phyloP scores from a whole-genome alignment of 2,797 vertebrate genomes.

The Fistularia tabacaria region DNA sequence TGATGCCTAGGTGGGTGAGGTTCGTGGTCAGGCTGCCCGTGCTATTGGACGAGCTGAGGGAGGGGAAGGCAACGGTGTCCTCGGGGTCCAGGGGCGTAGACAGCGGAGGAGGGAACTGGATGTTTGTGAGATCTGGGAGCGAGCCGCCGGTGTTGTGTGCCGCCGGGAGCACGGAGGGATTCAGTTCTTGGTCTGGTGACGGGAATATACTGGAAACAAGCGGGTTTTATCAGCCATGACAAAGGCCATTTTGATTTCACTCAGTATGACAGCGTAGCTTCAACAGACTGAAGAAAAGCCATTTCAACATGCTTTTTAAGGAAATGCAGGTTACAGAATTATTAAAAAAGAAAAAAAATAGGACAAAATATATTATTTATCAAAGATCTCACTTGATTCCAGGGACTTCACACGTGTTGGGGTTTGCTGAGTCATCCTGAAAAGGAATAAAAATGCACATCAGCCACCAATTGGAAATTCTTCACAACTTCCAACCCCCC shows the following conservation, averaged over 20 bases:
- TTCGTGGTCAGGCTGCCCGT: slow-evolving; percentile 90
- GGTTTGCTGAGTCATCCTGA: slow-evolving; percentile 84
- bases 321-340: too few relatives aligned
- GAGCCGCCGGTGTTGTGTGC: slow-evolving; percentile 94
- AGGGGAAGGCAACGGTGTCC: slow-evolving; percentile 84
- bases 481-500: slow-evolving; percentile 11
- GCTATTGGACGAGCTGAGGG: slow-evolving; percentile 85
- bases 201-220: slow-evolving; percentile 86
- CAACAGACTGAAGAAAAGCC: too few relatives aligned
- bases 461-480: slow-evolving; percentile 8
- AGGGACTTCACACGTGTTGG: slow-evolving; percentile 94
- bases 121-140: slow-evolving; percentile 95
- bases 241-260: not conserved
- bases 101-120: slow-evolving; percentile 97
- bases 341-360: too few relatives aligned
- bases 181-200: slow-evolving; percentile 91
- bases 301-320: too few relatives aligned
- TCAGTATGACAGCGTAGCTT: too few relatives aligned
- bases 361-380: too few relatives aligned
- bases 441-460: slow-evolving; percentile 24
- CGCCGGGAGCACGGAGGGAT: slow-evolving; percentile 83
- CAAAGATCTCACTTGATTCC: slow-evolving; percentile 96
- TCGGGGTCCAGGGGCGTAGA: slow-evolving; percentile 94
- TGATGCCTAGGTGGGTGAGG: slow-evolving; percentile 92
- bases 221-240: not conserved